These are phyloP conservation scores for Microtus richardsoni DNA, from an alignment of 2,113 vertebrate species.

Conservation along the genomic window DNA sequence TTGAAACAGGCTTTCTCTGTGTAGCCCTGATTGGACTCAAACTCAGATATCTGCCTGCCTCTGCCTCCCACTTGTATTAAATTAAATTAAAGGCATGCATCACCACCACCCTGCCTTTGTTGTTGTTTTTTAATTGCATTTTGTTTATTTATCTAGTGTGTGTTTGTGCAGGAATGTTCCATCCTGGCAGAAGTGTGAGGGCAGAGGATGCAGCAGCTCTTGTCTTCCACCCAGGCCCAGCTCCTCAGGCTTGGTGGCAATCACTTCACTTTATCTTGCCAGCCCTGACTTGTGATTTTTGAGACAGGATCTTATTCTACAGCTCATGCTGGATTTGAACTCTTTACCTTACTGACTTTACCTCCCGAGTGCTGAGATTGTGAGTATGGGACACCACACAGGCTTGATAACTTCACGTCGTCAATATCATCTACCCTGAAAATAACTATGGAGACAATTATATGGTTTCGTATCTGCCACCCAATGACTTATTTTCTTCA, in stretches of 20 bases:
- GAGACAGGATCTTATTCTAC: not conserved
- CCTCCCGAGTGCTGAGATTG: not conserved
- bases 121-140: not conserved
- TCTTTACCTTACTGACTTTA: not conserved
- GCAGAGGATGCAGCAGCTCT: not conserved
- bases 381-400: not conserved
- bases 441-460: not conserved
- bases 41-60: not conserved
- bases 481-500: slow-evolving; percentile 49
- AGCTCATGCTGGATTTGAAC: not conserved
- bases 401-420: not conserved
- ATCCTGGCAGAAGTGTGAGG: not conserved
- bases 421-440: not conserved
- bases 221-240: not conserved
- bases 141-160: not conserved
- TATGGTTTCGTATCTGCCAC: slow-evolving; percentile 23
- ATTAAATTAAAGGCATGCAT: not conserved
- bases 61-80: not conserved
- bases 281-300: not conserved
- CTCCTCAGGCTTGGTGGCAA: not conserved
- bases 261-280: not conserved
- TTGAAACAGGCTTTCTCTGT: not conserved
- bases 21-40: not conserved
- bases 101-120: not conserved
- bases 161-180: not conserved